Evolutionary conservation across 2,888 invertebrate genomes (phyloP), one percentile per base, ranked within the genome.

Genomic region (Leptopilina drosophilae): DNA sequence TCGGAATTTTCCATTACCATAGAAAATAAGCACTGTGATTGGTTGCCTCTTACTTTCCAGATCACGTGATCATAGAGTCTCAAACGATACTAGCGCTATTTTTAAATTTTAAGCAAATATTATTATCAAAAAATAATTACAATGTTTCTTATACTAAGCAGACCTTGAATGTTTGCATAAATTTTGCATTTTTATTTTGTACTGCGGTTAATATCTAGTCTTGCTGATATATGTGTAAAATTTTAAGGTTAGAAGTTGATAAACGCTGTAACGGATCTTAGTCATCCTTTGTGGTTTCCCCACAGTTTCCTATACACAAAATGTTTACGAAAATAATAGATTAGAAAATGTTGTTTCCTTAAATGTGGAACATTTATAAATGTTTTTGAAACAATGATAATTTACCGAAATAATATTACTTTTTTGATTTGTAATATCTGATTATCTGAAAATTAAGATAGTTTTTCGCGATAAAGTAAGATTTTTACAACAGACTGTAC

Each of bases 1-100:
- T 73, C n/a, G 73, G n/a, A 73, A 73, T 33, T 73, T 73, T 73
- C 56, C 73, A 33, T n/a, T 73, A 14, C 26, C 33, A 26, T 49
- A 49, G 69, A 69, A 15, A 15, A n/a, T 2, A n/a, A 11, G 46
- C 12, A 42, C 26, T 2, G 1, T 20, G 5, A 56, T 73, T 73
- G 40, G 56, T 8, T 56, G 5, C 5, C 8, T 62, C 26, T 40
- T 42, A 26, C 40, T 7, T 73, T 33, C 40, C 33, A 33, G n/a
- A 5, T 56, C 73, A 73, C 56, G 56, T 73, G 73, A 73, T 33
- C 20, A 15, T 62, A n/a, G 62, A 62, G 20, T 6, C 49, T 49
- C 7, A 59, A 59, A 59, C 59, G 59, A 59, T 15, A 59, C 59
- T 15, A 65, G 40, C 65, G 65, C 65, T 42, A 65, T 65, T 65